Evolutionary conservation across 2,888 invertebrate species (phyloP).

Genomic region (Tinea pellionella): DNA sequence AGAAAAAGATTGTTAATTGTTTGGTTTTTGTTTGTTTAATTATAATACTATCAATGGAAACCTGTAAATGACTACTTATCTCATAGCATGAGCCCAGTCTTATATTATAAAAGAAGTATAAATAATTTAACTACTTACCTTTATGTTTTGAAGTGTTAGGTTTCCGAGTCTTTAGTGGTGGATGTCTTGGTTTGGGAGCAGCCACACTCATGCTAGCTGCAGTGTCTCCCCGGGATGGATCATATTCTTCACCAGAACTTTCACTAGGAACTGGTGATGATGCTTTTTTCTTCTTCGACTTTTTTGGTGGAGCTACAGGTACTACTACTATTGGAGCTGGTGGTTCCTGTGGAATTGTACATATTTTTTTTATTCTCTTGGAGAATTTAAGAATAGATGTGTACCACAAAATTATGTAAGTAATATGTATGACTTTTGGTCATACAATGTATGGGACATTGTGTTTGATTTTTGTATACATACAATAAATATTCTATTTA

Average conservation of each 20-base stretch:
- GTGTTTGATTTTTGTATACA: too few species aligned
- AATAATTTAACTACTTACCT: slow-evolving; percentile 21
- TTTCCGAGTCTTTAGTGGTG: slow-evolving; percentile 39
- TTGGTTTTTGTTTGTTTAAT: too few species aligned
- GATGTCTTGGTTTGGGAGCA: slow-evolving; percentile 48
- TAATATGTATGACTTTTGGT: too few species aligned
- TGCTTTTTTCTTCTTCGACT: slow-evolving; percentile 56
- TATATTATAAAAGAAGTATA: too few species aligned
- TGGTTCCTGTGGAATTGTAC: neutral
- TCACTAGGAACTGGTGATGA: slow-evolving; percentile 51
- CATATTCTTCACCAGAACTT: slow-evolving; percentile 63
- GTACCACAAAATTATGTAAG: too few species aligned
- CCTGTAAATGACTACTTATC: too few species aligned
- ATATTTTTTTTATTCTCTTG: neutral
- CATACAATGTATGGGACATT: too few species aligned
- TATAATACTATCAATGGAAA: too few species aligned
- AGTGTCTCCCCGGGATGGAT: slow-evolving; percentile 50
- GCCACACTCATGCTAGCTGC: slow-evolving; percentile 52
- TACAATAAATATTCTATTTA: too few species aligned
- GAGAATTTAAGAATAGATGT: neutral
- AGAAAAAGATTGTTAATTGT: too few species aligned
- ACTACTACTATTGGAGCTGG: neutral
- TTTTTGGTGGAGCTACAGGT: slow-evolving; percentile 37
- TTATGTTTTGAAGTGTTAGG: slow-evolving; percentile 50
- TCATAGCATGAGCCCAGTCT: too few species aligned